Conservation (phyloP, 2,113 vertebrate genomes). For the Campylorhamphus procurvoides region DNA sequence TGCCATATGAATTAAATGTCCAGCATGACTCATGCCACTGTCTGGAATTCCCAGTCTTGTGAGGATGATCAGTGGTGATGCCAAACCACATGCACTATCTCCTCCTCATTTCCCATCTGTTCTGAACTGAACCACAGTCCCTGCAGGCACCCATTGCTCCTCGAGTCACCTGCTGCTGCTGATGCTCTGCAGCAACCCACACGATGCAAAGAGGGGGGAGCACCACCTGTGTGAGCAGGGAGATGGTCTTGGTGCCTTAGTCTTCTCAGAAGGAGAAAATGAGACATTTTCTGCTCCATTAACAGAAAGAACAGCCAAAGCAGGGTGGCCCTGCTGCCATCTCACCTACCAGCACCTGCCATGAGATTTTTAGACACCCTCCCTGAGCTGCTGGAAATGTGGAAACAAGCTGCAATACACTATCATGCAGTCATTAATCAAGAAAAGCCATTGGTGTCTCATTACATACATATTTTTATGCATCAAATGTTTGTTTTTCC, state of each 20-base stretch:
- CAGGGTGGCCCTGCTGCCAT: not conserved
- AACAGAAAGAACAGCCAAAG: not conserved
- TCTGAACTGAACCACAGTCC: not conserved
- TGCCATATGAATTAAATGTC: not conserved
- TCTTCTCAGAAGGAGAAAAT: not conserved
- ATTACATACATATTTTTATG: not conserved
- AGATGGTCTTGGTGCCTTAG: not conserved
- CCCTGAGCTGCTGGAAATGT: not conserved
- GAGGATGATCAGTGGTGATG: not conserved
- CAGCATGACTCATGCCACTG: rapidly evolving
- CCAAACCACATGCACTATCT: not conserved
- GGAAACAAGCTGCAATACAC: not conserved
- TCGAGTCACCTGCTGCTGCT: not conserved
- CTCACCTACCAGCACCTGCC: not conserved
- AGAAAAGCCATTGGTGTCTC: not conserved
- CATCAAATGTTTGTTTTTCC: not conserved
- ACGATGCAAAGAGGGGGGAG: not conserved
- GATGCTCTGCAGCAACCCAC: not conserved
- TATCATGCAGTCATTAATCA: not conserved
- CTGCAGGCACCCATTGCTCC: not conserved
- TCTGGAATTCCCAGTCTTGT: not conserved
- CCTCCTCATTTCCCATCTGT: not conserved
- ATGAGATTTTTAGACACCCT: not conserved
- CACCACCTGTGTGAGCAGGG: rapidly evolving
- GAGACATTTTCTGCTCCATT: not conserved